Evolutionary conservation across 2,888 invertebrate species (phyloP).

Genomic region (Hemithea aestivaria): DNA sequence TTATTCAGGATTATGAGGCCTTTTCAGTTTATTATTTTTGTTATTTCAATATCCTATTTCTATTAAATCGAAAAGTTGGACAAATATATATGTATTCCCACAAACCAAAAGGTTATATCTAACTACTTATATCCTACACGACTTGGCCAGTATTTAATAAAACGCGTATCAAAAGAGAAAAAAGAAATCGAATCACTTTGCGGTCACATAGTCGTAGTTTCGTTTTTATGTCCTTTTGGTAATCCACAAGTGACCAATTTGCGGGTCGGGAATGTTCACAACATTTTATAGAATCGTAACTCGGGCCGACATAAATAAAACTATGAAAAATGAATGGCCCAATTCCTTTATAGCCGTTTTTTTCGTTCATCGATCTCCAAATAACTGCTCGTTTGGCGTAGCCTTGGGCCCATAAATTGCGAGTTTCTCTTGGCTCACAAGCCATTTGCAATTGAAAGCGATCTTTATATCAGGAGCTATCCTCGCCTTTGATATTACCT

Average conservation of each 20-base stretch:
- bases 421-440: conserved; percentile 49
- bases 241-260: conserved; percentile 10
- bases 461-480: conserved; percentile 43
- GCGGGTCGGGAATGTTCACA: conserved; percentile 11
- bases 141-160: conserved; percentile 14
- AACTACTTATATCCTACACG: no score
- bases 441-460: conserved; percentile 74
- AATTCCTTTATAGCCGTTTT: conserved; percentile 63
- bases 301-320: conserved; percentile 63
- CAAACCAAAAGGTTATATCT: no score
- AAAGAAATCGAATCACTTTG: no score
- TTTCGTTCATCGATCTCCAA: conserved; percentile 59
- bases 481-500: not conserved
- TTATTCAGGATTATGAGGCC: no score
- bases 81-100: no score
- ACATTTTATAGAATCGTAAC: conserved; percentile 55
- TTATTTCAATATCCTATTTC: no score
- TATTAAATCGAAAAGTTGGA: no score
- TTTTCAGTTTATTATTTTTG: no score
- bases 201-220: no score
- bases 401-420: conserved; percentile 56
- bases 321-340: conserved; percentile 66
- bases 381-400: conserved; percentile 62
- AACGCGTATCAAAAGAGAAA: no score
- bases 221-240: no score